Base-by-base conservation (phyloP, 1,140 invertebrate genomes). In the Thaumatotibia leucotreta region DNA sequence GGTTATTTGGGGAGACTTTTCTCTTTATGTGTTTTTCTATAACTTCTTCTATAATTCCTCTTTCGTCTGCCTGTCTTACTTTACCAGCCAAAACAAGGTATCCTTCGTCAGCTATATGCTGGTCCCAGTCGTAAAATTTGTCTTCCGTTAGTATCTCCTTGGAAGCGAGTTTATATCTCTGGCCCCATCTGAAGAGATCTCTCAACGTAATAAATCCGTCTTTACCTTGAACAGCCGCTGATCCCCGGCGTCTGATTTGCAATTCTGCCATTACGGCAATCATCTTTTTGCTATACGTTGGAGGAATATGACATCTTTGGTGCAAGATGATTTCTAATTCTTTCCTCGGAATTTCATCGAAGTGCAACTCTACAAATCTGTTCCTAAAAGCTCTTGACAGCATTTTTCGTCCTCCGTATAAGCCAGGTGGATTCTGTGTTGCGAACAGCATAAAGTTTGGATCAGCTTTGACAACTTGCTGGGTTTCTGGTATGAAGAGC, bases 131-230 rank as follows among this genome's bases (percentile, higher is more conserved):
- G 81, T 98, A 98, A 65, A 96, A 94, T 20, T 92, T 92, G 50
- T 92, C 83, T n/a, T 91, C 81, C 23, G 84, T 89, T 29, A 89
- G 68, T 14, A 67, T 70, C 49, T 89, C 85, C 77, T 85, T 92
- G n/a, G 89, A 92, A 17, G 96, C 96, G 5, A 95, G 89, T 49
- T 95, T 94, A 84, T 99, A 99, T 29, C 99, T 93, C 83, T 99
- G 96, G 0, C 97, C 99, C 99, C 99, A 99, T 62, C 99, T 93
- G 82, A 99, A 99, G 0, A 99, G 91, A 92, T 99, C 99, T 76
- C 98, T 93, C 5, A 99, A 86, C 0, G 98, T 99, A 65, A 98
- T 97, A 78, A 98, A 99, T 33, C 98, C 97, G 77, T 97, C 95
- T 91, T 99, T 99, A 0, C 98, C 98, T 69, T 96, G 95, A 86